Evolutionary conservation across 2,113 vertebrate genomes (phyloP), one percentile per base, ranked within the genome.

Genomic region (Macquaria australasica): DNA sequence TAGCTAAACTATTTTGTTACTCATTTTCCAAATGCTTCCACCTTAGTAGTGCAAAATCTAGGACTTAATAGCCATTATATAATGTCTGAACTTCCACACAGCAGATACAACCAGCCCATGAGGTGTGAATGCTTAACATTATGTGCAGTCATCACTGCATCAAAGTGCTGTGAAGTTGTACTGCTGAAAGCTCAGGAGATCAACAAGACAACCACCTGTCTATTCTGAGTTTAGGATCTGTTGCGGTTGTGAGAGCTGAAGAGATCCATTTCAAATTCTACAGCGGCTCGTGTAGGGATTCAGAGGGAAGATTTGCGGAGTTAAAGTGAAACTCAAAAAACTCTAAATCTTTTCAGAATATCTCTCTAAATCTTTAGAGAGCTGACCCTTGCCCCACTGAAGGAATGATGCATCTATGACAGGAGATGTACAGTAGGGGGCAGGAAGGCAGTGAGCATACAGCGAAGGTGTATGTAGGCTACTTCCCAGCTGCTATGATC

Each of bases 381-480:
- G 39, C 4, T 18, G 11, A 28, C 31, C 41, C n/a, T 55, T 45
- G 63, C 6, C 28, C 4, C 12, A 53, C 21, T 48, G 28, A 71
- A 25, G 16, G 31, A 28, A 12, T 58, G 20, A 28, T 15, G 37
- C 3, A 80, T 83, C 60, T 66, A 34, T 79, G 53, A 51, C 75
- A 71, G 51, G 14, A 21, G 50, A 6, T 82, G 21, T 69, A 58
- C 71, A 91, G 75, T 50, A 84, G 68, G 51, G 76, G 68, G 71
- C 76, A 80, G 41, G 69, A 78, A 43, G 58, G 48, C 63, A 48
- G 62, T 28, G 15, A 69, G 39, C 12, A 1, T 31, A 9, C 20
- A 75, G 31, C 21, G 45, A 8, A 43, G 20, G 63, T 56, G n/a
- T 48, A 45, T 18, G 39, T 9, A 31, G 34, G 34, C 34, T 39